These are phyloP conservation scores for Blera fallax DNA, from an alignment of 2,888 invertebrate genomes.

Conservation along the genomic window DNA sequence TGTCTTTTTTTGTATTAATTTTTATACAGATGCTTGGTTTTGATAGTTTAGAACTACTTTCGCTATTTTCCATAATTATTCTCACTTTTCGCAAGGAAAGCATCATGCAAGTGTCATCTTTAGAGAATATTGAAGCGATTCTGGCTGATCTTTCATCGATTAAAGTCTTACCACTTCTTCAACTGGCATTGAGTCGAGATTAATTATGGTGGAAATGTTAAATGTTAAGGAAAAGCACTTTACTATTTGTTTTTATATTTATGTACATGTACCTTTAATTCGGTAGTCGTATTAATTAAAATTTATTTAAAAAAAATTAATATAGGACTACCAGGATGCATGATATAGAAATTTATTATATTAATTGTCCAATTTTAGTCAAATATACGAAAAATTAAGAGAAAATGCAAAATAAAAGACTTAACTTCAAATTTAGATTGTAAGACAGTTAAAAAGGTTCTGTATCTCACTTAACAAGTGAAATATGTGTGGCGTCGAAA, in stretches of 20 bases:
- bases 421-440: not conserved
- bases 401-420: not conserved
- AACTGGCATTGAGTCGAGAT: constrained; percentile 89
- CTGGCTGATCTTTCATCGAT: constrained; percentile 94
- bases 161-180: constrained; percentile 91
- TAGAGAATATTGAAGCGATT: constrained; percentile 92
- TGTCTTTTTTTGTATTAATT: not conserved
- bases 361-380: constrained; percentile 3
- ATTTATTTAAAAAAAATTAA: not conserved
- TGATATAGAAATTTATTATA: constrained; percentile 12
- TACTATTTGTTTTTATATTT: not conserved
- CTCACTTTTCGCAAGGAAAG: constrained; percentile 93
- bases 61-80: constrained; percentile 92
- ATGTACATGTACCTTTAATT: not conserved
- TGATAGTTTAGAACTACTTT: constrained; percentile 94
- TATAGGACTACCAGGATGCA: not conserved
- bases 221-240: not conserved
- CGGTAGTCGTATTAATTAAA: not conserved
- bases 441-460: too few relatives aligned
- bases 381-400: not conserved
- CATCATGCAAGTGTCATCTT: constrained; percentile 87
- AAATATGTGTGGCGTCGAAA: too few relatives aligned
- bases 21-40: constrained; percentile 88
- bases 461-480: too few relatives aligned
- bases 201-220: constrained; percentile 74